A percentile compares a stretch with the other conserved stretches of the same genome.
phyloP scores from a whole-genome alignment of 2,113 vertebrate species.

The Cariama cristata region DNA sequence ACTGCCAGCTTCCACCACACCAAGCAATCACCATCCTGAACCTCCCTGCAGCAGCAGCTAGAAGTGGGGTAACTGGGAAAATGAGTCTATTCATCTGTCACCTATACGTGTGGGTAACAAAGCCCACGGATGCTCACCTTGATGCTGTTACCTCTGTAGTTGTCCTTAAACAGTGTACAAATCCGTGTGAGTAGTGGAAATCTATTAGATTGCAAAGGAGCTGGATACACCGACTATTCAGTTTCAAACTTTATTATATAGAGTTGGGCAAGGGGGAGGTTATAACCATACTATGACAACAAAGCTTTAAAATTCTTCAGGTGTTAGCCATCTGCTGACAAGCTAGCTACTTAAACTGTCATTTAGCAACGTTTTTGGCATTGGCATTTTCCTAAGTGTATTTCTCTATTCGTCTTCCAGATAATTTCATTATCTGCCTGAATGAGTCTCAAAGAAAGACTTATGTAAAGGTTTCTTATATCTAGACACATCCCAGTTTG shows the following conservation, averaged over 20 bases:
- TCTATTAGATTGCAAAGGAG: neutral
- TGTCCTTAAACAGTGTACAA: fast-evolving
- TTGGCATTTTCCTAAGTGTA: neutral
- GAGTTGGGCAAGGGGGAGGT: neutral
- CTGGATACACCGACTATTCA: neutral
- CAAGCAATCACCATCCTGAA: neutral
- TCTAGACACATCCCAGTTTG: neutral
- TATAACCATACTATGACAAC: neutral
- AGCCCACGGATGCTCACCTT: neutral
- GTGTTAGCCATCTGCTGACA: neutral
- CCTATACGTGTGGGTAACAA: fast-evolving
- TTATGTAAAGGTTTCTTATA: neutral
- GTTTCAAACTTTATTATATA: neutral
- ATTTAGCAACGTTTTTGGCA: neutral
- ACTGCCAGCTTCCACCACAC: neutral
- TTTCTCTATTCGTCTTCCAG: neutral
- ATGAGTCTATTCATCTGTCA: neutral
- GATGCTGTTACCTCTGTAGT: neutral
- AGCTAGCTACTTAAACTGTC: neutral
- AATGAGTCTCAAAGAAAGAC: neutral
- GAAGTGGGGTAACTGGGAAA: neutral
- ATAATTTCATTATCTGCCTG: neutral
- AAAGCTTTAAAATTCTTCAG: neutral
- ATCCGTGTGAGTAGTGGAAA: neutral
- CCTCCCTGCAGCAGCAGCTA: neutral